Evolutionary conservation across 2,113 vertebrate genomes (phyloP), one percentile per base, ranked within the genome.

Genomic region (Ahaetulla prasina): DNA sequence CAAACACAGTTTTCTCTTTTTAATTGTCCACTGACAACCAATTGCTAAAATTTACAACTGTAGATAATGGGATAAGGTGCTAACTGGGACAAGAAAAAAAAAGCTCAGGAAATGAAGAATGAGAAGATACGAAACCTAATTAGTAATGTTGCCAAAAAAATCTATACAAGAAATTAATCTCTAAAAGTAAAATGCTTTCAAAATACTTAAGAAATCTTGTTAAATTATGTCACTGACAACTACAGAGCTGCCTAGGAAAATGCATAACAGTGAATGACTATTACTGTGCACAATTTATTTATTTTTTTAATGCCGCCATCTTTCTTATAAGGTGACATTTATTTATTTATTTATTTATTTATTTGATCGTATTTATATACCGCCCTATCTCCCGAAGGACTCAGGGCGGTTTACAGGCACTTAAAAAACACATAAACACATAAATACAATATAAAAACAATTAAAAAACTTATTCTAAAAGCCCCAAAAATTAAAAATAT

Each of bases 11-110:
- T 9, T 53, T 52, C 22, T 54, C 52, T 20, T 22, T 88, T 54
- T 35, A 52, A 88, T 88, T 88, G 87, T 23, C 30, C 50, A 53
- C 30, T 35, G 9, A 22, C 43, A 53, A n/a, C n/a, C 7, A 16
- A 87, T 87, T 53, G 49, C 18, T 3, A 85, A 45, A 25, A 35
- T 16, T 68, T 35, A 68, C 30, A 68, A 5, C 35, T 68, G 30
- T 68, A 68, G 30, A 35, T 35, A 68, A 68, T 68, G 16, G 30
- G 63, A 68, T 35, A 50, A 53, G 49, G 8, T 87, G 47, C 86
- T 52, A n/a, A 88, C 43, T 80, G 9, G n/a, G 90, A 92, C 55
- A 10, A 89, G 85, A 8, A 74, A 86, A 91, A 94, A 91, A 94
- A 43, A 53, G 93, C 1, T 95, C 39, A 16, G 85, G 91, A 39